Conservation (phyloP, 1,140 invertebrate species). For the Orchesella cincta region DNA sequence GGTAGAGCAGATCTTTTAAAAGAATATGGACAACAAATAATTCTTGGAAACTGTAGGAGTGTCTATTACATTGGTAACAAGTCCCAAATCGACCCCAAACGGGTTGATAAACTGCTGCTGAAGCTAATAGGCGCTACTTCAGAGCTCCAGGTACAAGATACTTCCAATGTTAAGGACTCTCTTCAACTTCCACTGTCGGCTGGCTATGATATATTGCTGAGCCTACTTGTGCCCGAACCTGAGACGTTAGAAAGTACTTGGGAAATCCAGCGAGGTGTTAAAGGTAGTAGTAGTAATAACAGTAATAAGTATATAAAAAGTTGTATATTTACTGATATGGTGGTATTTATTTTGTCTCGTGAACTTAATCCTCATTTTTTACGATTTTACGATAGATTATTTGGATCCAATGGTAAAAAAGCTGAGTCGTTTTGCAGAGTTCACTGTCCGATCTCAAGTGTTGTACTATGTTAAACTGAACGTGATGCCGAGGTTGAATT, state of each 20-base stretch:
- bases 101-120: constrained; percentile 26
- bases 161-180: constrained; percentile 49
- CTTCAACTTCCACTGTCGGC: constrained; percentile 59
- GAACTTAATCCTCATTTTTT: constrained; percentile 52
- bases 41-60: constrained; percentile 43
- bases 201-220: constrained; percentile 75
- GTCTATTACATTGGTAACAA: constrained; percentile 43
- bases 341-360: constrained; percentile 31
- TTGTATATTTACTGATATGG: constrained; percentile 31
- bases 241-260: constrained; percentile 68
- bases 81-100: constrained; percentile 17
- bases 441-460: constrained; percentile 78
- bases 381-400: constrained; percentile 63
- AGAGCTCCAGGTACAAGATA: background rate
- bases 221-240: constrained; percentile 75
- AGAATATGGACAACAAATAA: constrained; percentile 36
- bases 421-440: constrained; percentile 68
- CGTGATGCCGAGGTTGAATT: constrained; percentile 54
- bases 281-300: constrained; percentile 58
- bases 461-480: constrained; percentile 77
- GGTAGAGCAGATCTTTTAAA: constrained; percentile 43
- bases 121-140: background rate
- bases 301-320: constrained; percentile 1
- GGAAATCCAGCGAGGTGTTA: constrained; percentile 65
- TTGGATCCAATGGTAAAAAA: constrained; percentile 71